phyloP scores from a whole-genome alignment of 2,888 invertebrate genomes.

The Nowickia ferox region DNA sequence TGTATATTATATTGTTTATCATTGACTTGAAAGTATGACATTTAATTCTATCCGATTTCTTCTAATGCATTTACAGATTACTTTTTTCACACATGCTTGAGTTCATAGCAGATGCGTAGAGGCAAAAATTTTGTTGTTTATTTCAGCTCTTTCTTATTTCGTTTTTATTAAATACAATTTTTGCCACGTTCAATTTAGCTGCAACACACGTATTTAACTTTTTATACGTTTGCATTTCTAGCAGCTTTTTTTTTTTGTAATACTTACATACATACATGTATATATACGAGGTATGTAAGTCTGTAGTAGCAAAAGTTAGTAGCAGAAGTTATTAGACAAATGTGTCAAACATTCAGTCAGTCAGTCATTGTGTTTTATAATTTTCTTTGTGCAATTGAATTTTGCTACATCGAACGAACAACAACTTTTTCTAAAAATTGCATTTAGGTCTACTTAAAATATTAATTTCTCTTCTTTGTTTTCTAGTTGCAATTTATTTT shows the following conservation, averaged over 20 bases:
- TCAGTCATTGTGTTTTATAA: constrained; percentile 33
- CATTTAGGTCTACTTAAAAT: constrained; percentile 60
- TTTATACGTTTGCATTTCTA: constrained; percentile 44
- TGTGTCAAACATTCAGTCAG: constrained; percentile 44
- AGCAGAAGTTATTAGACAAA: constrained; percentile 56
- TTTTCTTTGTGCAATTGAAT: constrained; percentile 41
- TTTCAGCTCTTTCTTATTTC: not conserved
- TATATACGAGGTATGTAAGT: too few species aligned
- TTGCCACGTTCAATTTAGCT: constrained; percentile 20
- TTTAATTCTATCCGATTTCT: constrained; percentile 63
- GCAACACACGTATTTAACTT: constrained; percentile 44
- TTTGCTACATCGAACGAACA: constrained; percentile 22
- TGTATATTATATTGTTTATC: constrained; percentile 40
- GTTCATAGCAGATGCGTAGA: constrained; percentile 47
- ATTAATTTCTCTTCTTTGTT: constrained; percentile 60
- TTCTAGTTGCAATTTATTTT: constrained; percentile 9
- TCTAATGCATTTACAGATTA: constrained; percentile 61
- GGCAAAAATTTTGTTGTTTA: not conserved
- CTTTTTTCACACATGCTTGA: constrained; percentile 58
- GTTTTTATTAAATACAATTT: not conserved
- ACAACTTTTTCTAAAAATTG: constrained; percentile 44
- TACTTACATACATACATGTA: too few species aligned
- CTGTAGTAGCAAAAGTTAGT: constrained; percentile 15
- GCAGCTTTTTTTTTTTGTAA: constrained; percentile 9
- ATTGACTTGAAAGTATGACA: constrained; percentile 66